Evolutionary conservation across 2,888 invertebrate genomes (phyloP).

Genomic region (Sthenelais limicola): DNA sequence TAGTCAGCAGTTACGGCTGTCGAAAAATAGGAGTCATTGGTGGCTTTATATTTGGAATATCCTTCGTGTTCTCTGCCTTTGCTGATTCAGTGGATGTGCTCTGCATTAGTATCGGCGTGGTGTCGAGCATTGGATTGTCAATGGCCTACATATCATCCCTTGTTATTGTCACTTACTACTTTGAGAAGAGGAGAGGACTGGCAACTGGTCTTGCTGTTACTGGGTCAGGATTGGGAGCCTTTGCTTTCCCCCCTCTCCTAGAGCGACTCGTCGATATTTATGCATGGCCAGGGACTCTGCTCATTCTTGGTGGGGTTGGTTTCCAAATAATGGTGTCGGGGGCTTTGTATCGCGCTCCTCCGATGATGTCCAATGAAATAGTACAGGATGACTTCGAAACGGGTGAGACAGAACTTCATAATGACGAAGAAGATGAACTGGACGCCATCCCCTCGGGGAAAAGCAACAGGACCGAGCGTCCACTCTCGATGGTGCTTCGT

Average conservation of each 20-base stretch:
- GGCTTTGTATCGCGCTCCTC: constrained; percentile 48
- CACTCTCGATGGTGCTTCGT: not conserved
- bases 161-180: constrained; percentile 53
- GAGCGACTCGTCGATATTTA: constrained; percentile 51
- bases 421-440: constrained; percentile 22
- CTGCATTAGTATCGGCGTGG: constrained; percentile 48
- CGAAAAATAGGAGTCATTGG: constrained; percentile 49
- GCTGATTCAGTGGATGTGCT: constrained; percentile 47
- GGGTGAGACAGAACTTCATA: constrained; percentile 2
- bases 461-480: constrained; percentile 12
- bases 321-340: constrained; percentile 49
- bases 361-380: constrained; percentile 22
- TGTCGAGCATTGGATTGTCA: constrained; percentile 52
- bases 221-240: constrained; percentile 58
- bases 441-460: constrained; percentile 8
- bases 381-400: constrained; percentile 11
- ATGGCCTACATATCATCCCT: constrained; percentile 51
- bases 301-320: constrained; percentile 52
- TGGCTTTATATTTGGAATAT: constrained; percentile 46
- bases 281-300: constrained; percentile 56
- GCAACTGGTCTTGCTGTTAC: constrained; percentile 56
- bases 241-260: constrained; percentile 56
- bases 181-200: constrained; percentile 53
- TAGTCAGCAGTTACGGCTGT: constrained; percentile 49
- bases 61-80: constrained; percentile 48